Percentiles rank a stretch among this genome's conserved stretches.
Conservation (phyloP, 2,113 vertebrate species). For the Polypterus senegalus region DNA sequence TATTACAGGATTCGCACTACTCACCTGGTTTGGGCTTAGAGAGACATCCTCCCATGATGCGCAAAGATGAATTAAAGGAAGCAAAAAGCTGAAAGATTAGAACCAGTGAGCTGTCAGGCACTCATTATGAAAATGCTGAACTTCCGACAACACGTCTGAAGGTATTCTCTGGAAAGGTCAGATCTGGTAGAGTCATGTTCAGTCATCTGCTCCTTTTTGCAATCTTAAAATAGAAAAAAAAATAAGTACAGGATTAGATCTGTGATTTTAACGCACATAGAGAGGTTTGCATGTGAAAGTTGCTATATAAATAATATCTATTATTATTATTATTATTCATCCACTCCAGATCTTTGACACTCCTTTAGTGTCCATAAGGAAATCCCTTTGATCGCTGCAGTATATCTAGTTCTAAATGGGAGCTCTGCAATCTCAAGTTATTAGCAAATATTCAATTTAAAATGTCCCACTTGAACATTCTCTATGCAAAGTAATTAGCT, state of each 20-base stretch:
- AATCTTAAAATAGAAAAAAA: conserved; percentile 23
- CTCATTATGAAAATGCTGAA: conserved; percentile 24
- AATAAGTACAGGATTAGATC: not conserved
- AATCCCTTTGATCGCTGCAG: too few species aligned
- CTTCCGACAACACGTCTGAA: conserved; percentile 30
- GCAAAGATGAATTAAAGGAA: conserved; percentile 29
- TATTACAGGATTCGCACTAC: conserved; percentile 14
- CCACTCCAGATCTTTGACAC: too few species aligned
- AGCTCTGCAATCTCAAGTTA: too few species aligned
- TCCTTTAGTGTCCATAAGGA: too few species aligned
- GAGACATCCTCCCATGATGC: conserved; percentile 93
- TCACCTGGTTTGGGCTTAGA: conserved; percentile 96
- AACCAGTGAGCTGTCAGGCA: conserved; percentile 29
- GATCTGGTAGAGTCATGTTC: conserved; percentile 44
- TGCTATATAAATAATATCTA: too few species aligned
- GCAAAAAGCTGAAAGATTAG: conserved; percentile 26
- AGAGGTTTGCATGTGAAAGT: too few species aligned
- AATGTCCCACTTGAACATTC: too few species aligned
- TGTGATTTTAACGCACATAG: too few species aligned
- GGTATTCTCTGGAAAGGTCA: conserved; percentile 32
- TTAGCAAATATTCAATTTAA: too few species aligned
- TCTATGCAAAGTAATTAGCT: too few species aligned
- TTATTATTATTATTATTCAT: too few species aligned
- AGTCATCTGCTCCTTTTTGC: conserved; percentile 43
- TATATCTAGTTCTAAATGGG: too few species aligned